Evolutionary conservation across 2,888 invertebrate species (phyloP).

Genomic region (Bellardia pandia): DNA sequence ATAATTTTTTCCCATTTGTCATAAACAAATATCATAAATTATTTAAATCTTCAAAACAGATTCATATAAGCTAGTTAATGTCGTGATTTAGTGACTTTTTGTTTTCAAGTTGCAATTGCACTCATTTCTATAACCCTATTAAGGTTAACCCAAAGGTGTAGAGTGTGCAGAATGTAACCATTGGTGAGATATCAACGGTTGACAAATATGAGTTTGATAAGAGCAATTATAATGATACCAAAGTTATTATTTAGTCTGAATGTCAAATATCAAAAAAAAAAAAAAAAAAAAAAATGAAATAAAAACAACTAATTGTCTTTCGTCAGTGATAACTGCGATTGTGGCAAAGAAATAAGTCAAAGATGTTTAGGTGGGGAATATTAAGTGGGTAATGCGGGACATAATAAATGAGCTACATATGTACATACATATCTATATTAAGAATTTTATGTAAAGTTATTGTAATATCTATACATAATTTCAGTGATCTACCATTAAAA

Average conservation of each 20-base stretch:
- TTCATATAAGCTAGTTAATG: background rate
- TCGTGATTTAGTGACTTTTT: conserved; percentile 1
- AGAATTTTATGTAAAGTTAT: no score
- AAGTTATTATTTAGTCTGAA: background rate
- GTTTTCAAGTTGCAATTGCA: background rate
- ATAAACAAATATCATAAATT: background rate
- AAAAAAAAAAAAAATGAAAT: background rate
- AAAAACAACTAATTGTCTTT: conserved; percentile 7
- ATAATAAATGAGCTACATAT: background rate
- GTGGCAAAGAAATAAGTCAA: background rate
- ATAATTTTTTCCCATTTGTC: background rate
- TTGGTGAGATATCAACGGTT: background rate
- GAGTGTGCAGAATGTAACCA: no score
- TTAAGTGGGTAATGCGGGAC: background rate
- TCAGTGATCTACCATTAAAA: background rate
- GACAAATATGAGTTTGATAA: conserved; percentile 17
- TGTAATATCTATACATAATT: no score
- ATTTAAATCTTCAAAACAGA: background rate
- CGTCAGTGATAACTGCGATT: background rate
- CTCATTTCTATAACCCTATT: no score
- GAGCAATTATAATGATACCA: conserved; percentile 4
- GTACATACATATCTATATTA: no score
- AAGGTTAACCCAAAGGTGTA: no score
- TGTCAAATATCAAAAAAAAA: conserved; percentile 8
- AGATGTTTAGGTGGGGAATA: background rate